Conservation (phyloP, 2,888 invertebrate genomes). For the Aromia moschata region DNA sequence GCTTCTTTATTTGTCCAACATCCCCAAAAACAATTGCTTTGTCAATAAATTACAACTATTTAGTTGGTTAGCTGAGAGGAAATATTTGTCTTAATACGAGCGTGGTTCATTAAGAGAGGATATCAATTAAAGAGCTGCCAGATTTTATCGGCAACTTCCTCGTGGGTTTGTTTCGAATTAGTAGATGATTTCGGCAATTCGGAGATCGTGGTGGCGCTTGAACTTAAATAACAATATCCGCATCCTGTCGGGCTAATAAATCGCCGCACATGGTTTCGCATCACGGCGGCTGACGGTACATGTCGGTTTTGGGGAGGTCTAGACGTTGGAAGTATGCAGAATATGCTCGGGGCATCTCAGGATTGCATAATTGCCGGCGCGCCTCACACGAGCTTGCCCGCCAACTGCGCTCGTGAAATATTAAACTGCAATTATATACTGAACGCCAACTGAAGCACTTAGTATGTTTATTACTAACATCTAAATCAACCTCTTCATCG, state of each 20-base stretch:
- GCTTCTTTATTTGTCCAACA: too few species aligned
- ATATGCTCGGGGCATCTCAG: slow-evolving; percentile 31
- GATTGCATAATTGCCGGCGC: slow-evolving; percentile 28
- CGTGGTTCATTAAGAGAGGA: not conserved
- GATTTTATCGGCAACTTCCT: slow-evolving; percentile 32
- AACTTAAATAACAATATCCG: slow-evolving; percentile 41
- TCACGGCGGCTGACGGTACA: slow-evolving; percentile 20
- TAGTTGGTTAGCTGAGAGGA: not conserved
- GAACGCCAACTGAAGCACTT: too few species aligned
- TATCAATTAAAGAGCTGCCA: slow-evolving; percentile 31
- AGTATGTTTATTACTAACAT: too few species aligned
- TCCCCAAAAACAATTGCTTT: too few species aligned
- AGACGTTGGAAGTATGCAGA: slow-evolving; percentile 32
- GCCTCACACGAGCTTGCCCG: slow-evolving; percentile 30
- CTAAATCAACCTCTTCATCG: too few species aligned
- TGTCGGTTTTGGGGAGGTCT: slow-evolving; percentile 30
- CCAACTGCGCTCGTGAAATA: too few species aligned
- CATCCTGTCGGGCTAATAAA: slow-evolving; percentile 35
- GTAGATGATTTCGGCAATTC: slow-evolving; percentile 36
- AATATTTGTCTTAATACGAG: not conserved
- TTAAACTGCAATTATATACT: too few species aligned
- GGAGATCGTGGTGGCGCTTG: slow-evolving; percentile 34
- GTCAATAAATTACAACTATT: too few species aligned
- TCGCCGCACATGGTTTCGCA: slow-evolving; percentile 30
- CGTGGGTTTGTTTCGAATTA: slow-evolving; percentile 41